Evolutionary conservation across 2,888 invertebrate species (phyloP), one percentile per base, ranked within the genome.

Genomic region (Chalcis sispes): DNA sequence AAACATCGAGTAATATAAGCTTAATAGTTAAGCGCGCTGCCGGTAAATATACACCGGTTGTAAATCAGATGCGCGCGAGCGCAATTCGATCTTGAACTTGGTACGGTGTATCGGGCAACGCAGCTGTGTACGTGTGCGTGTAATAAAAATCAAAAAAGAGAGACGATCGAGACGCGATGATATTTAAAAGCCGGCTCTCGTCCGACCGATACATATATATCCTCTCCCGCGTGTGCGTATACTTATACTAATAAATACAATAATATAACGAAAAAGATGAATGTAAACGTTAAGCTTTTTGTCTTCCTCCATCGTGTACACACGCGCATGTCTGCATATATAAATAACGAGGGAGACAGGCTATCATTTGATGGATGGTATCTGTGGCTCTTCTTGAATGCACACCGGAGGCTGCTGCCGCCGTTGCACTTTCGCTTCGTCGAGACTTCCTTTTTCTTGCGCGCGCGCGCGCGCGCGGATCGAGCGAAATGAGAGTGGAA

Each of bases 51-150:
- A 29, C 48, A 20, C 29, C 23, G 20, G n/a, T 25, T 62, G 42
- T 66, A 46, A 66, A 65, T 70, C 65, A 54, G 54, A 61, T 29
- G 56, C 58, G 59, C 40, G 59, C 36, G 64, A 5, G n/a, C 20
- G 50, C 71, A 61, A 59, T 64, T 62, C 46, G 70, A 66, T 65
- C 75, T 58, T 40, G 56, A 36, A 42, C 58, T 46, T 50, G 65
- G n/a, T n/a, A n/a, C n/a, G n/a, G n/a, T n/a, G n/a, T n/a, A n/a
- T n/a, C n/a, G n/a, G n/a, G n/a, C n/a, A n/a, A n/a, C 36, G 20
- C 62, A 15, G 27, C 54, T 25, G 32, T 32, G 8, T 32, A 32
- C 8, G 8, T 32, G 8, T 32, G 8, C 8, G 32, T 5, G 32
- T 8, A 8, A 32, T 32, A 32, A 36, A 7, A 36, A 36, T 36